Conservation (phyloP, 2,888 invertebrate species). For the Gortyna flavago region DNA sequence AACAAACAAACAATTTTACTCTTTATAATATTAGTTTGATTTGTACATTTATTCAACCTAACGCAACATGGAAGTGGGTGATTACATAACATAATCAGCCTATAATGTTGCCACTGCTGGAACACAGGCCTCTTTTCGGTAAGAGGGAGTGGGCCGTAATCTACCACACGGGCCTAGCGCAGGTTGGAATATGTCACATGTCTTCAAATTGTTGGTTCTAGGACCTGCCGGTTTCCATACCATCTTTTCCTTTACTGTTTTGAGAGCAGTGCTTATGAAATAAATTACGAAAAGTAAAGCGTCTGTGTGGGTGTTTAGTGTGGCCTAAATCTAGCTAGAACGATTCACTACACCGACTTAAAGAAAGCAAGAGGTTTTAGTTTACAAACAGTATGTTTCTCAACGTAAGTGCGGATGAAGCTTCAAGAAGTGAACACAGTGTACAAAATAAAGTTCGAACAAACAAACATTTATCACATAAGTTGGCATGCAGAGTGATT, state of each 20-base stretch:
- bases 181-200: not conserved
- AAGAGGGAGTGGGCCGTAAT: too few relatives aligned
- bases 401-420: not conserved
- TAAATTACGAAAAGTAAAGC: not conserved
- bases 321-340: not conserved
- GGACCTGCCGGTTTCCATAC: too few relatives aligned
- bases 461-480: slow-evolving; percentile 43
- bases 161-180: too few relatives aligned
- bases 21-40: not conserved
- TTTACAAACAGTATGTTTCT: not conserved
- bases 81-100: too few relatives aligned
- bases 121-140: too few relatives aligned
- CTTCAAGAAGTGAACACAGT: not conserved
- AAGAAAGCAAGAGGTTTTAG: not conserved
- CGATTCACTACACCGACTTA: not conserved
- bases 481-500: slow-evolving; percentile 52
- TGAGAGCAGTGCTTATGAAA: not conserved
- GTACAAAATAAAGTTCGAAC: slow-evolving; percentile 23
- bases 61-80: too few relatives aligned
- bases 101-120: too few relatives aligned
- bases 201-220: not conserved
- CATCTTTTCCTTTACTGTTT: not conserved
- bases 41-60: too few relatives aligned
- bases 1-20: not conserved
- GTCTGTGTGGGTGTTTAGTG: too few relatives aligned